These are phyloP conservation scores for Gadus macrocephalus DNA, from an alignment of 2,113 vertebrate species.

Conservation along the genomic window DNA sequence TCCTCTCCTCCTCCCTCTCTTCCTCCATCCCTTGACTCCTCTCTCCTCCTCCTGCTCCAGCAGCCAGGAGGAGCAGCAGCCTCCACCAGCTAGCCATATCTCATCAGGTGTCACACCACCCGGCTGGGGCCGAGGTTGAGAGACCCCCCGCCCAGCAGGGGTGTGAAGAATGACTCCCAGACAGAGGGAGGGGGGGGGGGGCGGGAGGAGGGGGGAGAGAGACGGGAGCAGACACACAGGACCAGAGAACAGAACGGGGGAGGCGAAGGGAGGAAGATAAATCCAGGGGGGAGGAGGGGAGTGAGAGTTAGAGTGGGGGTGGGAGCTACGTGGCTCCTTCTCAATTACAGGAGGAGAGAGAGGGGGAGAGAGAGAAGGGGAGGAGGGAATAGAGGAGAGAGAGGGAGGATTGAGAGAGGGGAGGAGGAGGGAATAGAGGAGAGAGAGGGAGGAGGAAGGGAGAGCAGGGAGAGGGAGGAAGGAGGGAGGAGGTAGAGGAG, in stretches of 20 bases:
- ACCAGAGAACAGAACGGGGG: background rate
- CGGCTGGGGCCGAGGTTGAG: background rate
- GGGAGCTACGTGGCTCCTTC: too few species aligned
- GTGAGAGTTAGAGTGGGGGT: too few species aligned
- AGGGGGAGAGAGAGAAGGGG: background rate
- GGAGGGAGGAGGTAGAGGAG: background rate
- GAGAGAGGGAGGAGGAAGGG: background rate
- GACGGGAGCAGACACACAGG: background rate
- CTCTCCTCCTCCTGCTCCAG: too few species aligned
- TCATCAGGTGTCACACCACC: background rate
- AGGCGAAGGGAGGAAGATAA: background rate
- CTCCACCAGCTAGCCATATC: background rate
- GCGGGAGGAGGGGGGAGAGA: background rate
- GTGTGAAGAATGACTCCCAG: constrained; percentile 3
- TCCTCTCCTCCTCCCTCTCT: too few species aligned
- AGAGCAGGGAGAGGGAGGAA: too few species aligned
- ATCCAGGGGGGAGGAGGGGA: background rate
- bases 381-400: background rate
- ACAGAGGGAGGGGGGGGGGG: constrained; percentile 17
- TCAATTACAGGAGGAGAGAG: background rate
- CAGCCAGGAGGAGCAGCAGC: too few species aligned
- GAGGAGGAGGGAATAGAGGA: background rate
- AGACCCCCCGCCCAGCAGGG: constrained; percentile 3
- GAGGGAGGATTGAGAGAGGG: background rate
- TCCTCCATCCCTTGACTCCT: too few species aligned